These are phyloP conservation scores for Epinotia brunnichana DNA, from an alignment of 2,888 invertebrate species.

Conservation along the genomic window DNA sequence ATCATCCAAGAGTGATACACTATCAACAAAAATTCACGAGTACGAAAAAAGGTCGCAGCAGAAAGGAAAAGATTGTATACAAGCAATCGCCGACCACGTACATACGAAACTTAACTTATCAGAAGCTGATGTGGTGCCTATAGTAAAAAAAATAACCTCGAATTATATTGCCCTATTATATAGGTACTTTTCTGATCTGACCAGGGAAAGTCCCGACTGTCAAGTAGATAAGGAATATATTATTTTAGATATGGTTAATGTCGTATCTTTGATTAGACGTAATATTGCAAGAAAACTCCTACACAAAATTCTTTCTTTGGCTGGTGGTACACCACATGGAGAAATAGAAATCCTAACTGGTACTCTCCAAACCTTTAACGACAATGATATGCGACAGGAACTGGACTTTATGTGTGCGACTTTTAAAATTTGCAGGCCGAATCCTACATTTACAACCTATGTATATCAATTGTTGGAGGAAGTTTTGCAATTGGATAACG, in stretches of 20 bases:
- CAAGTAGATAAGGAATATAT: conserved; percentile 50
- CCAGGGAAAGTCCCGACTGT: neutral
- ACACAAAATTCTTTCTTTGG: conserved; percentile 39
- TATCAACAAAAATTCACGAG: neutral
- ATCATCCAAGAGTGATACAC: neutral
- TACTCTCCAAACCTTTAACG: conserved; percentile 30
- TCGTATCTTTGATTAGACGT: conserved; percentile 48
- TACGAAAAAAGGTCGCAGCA: conserved; percentile 6
- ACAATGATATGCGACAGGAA: conserved; percentile 51
- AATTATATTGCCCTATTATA: conserved; percentile 5
- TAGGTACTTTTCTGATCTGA: conserved; percentile 7
- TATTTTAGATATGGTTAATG: conserved; percentile 53
- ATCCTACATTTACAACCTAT: conserved; percentile 58
- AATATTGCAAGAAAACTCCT: conserved; percentile 47
- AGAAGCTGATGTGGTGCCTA: neutral
- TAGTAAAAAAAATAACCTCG: neutral
- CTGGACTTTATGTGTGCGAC: conserved; percentile 52
- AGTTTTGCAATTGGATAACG: conserved; percentile 52
- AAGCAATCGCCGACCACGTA: conserved; percentile 3
- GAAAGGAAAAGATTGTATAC: conserved; percentile 16
- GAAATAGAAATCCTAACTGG: conserved; percentile 8
- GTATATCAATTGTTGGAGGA: conserved; percentile 53
- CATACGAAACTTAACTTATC: conserved; percentile 1
- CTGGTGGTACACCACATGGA: neutral
- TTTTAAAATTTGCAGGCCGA: conserved; percentile 54